phyloP scores from a whole-genome alignment of 2,888 invertebrate species.

The Stegana nigrithorax region DNA sequence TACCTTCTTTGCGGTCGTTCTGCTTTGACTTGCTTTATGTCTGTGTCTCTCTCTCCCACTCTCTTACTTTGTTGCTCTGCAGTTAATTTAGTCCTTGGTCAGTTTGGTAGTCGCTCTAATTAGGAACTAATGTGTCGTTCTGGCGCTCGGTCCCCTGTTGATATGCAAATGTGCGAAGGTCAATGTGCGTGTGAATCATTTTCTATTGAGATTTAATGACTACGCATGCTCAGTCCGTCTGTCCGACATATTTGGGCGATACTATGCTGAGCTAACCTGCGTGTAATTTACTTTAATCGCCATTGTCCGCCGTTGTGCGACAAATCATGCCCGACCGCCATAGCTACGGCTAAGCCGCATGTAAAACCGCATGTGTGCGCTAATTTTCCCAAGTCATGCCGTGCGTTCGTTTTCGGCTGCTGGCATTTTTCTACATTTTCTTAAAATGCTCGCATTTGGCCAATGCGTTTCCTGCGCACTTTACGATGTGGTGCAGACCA shows the following conservation, averaged over 20 bases:
- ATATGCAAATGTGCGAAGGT: constrained; percentile 62
- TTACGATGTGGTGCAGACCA: no score
- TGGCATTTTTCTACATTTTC: constrained; percentile 1
- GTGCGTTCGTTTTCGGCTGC: constrained; percentile 23
- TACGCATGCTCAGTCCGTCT: constrained; percentile 4
- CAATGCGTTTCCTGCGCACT: no score
- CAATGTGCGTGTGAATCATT: constrained; percentile 57
- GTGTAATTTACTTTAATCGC: neutral
- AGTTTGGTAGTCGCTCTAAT: constrained; percentile 41
- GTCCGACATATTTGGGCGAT: no score
- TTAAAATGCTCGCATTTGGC: no score
- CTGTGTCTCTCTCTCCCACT: no score
- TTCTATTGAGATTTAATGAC: constrained; percentile 12
- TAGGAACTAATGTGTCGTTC: constrained; percentile 43
- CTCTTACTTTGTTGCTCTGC: no score
- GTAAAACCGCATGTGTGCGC: constrained; percentile 47
- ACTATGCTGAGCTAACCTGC: no score
- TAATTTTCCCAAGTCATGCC: constrained; percentile 45
- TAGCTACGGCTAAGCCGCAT: constrained; percentile 30
- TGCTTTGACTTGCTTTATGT: neutral
- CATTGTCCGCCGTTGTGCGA: constrained; percentile 26
- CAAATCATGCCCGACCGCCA: constrained; percentile 36
- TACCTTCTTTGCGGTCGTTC: neutral
- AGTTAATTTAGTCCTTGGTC: no score
- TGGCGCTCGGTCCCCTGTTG: neutral